phyloP scores from a whole-genome alignment of 2,888 invertebrate species.

The Drosophila koepferae region DNA sequence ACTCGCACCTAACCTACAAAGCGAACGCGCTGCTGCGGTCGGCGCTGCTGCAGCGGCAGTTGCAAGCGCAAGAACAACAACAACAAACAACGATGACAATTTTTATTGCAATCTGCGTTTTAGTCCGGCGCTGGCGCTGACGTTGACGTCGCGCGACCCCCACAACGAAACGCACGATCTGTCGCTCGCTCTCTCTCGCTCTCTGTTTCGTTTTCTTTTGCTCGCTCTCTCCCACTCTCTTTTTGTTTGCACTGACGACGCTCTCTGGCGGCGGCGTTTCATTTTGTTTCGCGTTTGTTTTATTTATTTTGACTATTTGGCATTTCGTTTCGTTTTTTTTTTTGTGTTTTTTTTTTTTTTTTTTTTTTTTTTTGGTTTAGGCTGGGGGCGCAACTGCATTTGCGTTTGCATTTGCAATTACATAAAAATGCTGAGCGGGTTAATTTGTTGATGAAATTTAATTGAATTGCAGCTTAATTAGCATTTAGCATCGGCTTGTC shows the following conservation, averaged over 20 bases:
- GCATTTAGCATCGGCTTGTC: constrained; percentile 41
- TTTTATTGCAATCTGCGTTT: constrained; percentile 70
- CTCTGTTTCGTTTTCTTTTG: background rate
- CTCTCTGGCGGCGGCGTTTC: constrained; percentile 50
- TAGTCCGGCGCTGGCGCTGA: constrained; percentile 31
- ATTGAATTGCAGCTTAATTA: constrained; percentile 62
- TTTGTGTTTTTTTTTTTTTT: constrained; percentile 29
- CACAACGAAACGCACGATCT: constrained; percentile 62
- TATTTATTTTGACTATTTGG: constrained; percentile 64
- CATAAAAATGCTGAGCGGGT: constrained; percentile 67
- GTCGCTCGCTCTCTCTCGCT: constrained; percentile 24
- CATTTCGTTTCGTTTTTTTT: constrained; percentile 50
- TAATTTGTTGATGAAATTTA: constrained; percentile 63
- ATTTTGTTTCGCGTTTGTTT: constrained; percentile 49
- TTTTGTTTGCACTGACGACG: constrained; percentile 9
- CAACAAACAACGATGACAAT: constrained; percentile 23
- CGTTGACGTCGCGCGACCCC: constrained; percentile 45
- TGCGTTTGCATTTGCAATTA: constrained; percentile 68
- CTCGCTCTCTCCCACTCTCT: constrained; percentile 13
- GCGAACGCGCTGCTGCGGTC: constrained; percentile 28
- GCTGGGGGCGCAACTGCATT: constrained; percentile 19
- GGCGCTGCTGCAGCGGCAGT: constrained; percentile 39
- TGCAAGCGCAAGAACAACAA: constrained; percentile 40
- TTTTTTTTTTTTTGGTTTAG: constrained; percentile 19
- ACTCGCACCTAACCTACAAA: constrained; percentile 81